Base-by-base conservation (phyloP, 2,797 vertebrate species). In the Anomalospiza imberbis region DNA sequence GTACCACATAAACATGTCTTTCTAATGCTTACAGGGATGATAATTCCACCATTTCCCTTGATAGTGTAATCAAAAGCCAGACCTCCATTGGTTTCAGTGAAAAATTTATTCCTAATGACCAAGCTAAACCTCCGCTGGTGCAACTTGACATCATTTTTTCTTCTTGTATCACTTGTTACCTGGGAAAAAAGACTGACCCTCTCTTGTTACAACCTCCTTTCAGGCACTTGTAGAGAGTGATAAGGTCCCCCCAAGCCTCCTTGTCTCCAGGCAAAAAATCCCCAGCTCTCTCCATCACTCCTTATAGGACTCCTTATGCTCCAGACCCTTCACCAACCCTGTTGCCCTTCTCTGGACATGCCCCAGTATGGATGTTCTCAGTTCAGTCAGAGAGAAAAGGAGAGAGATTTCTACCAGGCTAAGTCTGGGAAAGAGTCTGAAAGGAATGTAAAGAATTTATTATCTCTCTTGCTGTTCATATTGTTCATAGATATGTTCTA, bases 251-350 rank as follows among this genome's bases (percentile, higher is more conserved):
- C 8, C 4, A 0, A 42, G 9, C 13, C 17, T 74, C 45, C 31
- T 81, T 4, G 8, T 47, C 47, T 63, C 17, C 8, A 16, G 13
- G 1, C 1, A 75, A 17, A 75, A 70, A 28, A 20, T 5, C 2
- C 4, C 10, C 17, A 44, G 8, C 3, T 38, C 5, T 3, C 26
- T 44, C 50, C 28, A 7, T 15, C 0, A 0, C 2, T 60, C 15
- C 10, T 65, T 18, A 13, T 0, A 29, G 9, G 21, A n/a, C 17
- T 28, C 34, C 57, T 34, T 42, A 12, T 34, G 3, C 50, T 87
- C 42, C 3, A 55, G 54, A 48, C 8, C 8, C 31, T 58, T 66
- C 45, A 36, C 15, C 28, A 89, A 12, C 28, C 24, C 44, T 3
- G 1, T 0, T 78, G 13, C 2, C 16, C 6, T 80, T 50, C 40